Percentiles rank a stretch among this genome's conserved stretches.
Evolutionary conservation across 2,797 vertebrate species (phyloP).

Genomic region (Notolepis coatsorum): DNA sequence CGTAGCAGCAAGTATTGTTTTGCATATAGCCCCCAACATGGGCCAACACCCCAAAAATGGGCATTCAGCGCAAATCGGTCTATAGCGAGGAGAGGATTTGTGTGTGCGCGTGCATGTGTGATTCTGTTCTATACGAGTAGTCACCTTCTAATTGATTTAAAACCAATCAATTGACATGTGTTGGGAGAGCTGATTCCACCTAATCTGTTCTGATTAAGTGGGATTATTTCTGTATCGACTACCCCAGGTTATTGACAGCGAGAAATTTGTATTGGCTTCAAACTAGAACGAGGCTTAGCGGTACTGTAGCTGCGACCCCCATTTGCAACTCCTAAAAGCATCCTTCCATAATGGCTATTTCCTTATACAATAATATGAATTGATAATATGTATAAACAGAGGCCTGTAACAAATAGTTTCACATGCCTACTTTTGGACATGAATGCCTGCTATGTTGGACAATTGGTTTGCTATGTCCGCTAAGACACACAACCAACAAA

Average conservation of each 20-base stretch:
- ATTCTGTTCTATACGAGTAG: slow-evolving; percentile 64
- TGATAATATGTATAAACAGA: too few species aligned
- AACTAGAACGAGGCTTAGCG: slow-evolving; percentile 18
- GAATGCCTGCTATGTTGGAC: too few species aligned
- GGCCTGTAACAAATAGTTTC: too few species aligned
- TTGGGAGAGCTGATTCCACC: slow-evolving; percentile 41
- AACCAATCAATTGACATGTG: slow-evolving; percentile 70
- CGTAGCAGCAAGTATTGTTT: too few species aligned
- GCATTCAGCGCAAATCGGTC: too few species aligned
- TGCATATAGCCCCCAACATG: too few species aligned
- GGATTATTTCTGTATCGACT: slow-evolving; percentile 74
- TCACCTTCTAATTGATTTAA: slow-evolving; percentile 60
- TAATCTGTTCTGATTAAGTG: slow-evolving; percentile 77
- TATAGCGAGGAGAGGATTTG: too few species aligned
- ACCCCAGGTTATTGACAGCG: slow-evolving; percentile 54
- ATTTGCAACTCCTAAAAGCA: neutral
- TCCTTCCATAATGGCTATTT: neutral
- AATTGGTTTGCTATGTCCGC: too few species aligned
- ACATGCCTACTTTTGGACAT: too few species aligned
- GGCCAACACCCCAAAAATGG: too few species aligned
- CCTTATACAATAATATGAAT: neutral
- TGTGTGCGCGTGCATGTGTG: slow-evolving; percentile 1
- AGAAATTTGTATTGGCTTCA: slow-evolving; percentile 57
- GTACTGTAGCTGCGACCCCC: neutral
- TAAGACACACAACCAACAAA: too few species aligned